Evolutionary conservation across 2,113 vertebrate species (phyloP).

Genomic region (Leptodactylus fuscus): DNA sequence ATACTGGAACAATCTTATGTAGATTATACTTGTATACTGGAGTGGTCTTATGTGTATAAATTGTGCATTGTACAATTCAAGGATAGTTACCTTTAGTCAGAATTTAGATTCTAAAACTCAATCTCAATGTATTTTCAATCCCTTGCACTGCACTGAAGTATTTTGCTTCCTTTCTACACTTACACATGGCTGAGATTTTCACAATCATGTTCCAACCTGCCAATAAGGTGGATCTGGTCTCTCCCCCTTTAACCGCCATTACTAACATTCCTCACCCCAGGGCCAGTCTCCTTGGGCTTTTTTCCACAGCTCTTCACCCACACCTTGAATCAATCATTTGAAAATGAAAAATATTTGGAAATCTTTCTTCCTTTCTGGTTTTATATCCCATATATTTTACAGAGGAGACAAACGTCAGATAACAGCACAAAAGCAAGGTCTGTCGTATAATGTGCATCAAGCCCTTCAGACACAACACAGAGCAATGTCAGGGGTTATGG

Average conservation of each 20-base stretch:
- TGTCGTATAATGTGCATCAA: not conserved
- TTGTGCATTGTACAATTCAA: not conserved
- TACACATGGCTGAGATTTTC: not conserved
- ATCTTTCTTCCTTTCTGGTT: not conserved
- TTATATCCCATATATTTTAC: not conserved
- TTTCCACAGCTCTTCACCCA: constrained; percentile 18
- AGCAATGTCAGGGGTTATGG: no score
- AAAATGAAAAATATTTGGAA: constrained; percentile 32
- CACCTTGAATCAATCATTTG: constrained; percentile 55
- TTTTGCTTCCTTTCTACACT: not conserved
- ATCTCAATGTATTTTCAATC: not conserved
- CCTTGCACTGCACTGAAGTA: not conserved
- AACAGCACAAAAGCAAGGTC: not conserved
- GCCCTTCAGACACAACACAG: not conserved
- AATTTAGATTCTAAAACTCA: not conserved
- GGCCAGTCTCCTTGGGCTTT: constrained; percentile 46
- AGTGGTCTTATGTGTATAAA: no score
- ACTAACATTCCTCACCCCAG: constrained; percentile 48
- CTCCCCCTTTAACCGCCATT: constrained; percentile 25
- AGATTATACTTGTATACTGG: not conserved
- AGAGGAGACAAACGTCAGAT: not conserved
- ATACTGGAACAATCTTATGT: no score
- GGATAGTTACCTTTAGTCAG: not conserved
- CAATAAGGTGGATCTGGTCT: constrained; percentile 11
- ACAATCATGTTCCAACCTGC: constrained; percentile 20